These are phyloP conservation scores for Garra rufa DNA, from an alignment of 2,113 vertebrate species.

Conservation along the genomic window DNA sequence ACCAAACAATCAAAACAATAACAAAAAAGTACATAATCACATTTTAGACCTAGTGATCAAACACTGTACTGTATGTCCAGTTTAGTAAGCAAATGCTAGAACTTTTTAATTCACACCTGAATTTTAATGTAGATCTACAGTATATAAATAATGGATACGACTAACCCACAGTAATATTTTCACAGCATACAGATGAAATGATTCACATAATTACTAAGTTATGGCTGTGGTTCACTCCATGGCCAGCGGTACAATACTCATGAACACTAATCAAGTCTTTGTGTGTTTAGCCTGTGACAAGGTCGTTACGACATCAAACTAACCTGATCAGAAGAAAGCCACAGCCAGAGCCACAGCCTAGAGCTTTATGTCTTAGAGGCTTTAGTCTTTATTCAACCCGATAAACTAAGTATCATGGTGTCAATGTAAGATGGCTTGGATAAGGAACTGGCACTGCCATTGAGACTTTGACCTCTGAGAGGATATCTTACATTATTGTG, in stretches of 20 bases:
- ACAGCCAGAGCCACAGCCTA: neutral
- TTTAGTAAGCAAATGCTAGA: neutral
- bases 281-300: conserved; percentile 13
- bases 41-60: neutral
- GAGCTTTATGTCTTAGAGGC: conserved; percentile 18
- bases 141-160: neutral
- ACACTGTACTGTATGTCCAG: neutral
- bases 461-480: conserved; percentile 11
- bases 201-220: conserved; percentile 3
- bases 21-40: neutral
- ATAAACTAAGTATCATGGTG: conserved; percentile 5
- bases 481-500: conserved; percentile 5
- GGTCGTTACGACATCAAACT: conserved; percentile 34
- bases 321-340: conserved; percentile 16
- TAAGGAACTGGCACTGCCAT: conserved; percentile 2
- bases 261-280: conserved; percentile 29
- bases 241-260: neutral
- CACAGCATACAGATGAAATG: neutral
- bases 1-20: neutral
- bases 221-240: neutral
- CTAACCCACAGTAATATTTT: neutral
- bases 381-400: neutral
- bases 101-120: neutral
- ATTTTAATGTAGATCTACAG: neutral
- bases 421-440: neutral